phyloP scores from a whole-genome alignment of 92 coral and sea anemone species.

The Parazoanthus swiftii region DNA sequence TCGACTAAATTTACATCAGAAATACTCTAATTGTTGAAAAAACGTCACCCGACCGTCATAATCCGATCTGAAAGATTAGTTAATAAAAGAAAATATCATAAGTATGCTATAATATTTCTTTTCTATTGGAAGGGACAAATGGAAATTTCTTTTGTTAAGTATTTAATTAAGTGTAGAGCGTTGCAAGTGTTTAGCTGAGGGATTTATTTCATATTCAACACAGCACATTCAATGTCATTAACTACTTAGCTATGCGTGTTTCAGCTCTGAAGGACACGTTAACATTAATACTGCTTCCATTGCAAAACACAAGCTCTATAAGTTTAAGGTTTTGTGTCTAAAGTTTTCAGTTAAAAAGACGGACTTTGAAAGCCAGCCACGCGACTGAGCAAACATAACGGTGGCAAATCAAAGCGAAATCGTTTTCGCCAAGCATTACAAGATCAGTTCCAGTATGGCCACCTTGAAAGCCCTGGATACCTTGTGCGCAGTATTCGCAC shows the following conservation, averaged over 20 bases:
- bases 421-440: too few relatives aligned
- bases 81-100: background rate
- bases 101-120: background rate
- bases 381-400: background rate
- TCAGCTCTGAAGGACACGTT: background rate
- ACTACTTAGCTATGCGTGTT: background rate
- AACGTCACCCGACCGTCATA: background rate
- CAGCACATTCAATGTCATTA: background rate
- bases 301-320: background rate
- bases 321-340: background rate
- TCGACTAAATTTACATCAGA: conserved; percentile 1
- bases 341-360: too few relatives aligned
- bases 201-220: background rate
- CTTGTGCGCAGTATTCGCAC: background rate
- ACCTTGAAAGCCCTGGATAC: background rate
- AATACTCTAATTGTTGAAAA: background rate
- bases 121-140: background rate
- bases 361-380: background rate
- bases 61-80: background rate
- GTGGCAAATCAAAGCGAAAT: background rate
- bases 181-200: background rate
- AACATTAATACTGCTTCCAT: background rate
- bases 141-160: background rate
- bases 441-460: background rate
- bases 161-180: background rate